These are phyloP conservation scores for Gobionotothen gibberifrons DNA, from an alignment of 2,797 vertebrate genomes.

Conservation along the genomic window DNA sequence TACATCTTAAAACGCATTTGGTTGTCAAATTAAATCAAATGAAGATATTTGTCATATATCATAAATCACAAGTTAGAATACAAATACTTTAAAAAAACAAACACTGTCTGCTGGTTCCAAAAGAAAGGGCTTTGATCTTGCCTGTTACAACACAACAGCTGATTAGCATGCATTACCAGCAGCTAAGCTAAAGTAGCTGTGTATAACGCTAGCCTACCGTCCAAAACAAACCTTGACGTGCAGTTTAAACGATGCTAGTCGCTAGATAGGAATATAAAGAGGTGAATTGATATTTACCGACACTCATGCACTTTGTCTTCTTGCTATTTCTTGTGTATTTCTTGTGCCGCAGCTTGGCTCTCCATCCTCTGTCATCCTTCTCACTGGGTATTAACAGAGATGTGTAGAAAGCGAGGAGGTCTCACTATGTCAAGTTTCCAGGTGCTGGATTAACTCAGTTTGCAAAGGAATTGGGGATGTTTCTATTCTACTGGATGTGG, in stretches of 20 bases:
- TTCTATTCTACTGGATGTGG: too few relatives aligned
- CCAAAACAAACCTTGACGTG: neutral
- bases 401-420: neutral
- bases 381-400: conserved; percentile 4
- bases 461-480: too few relatives aligned
- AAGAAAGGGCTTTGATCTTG: neutral
- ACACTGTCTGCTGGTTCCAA: too few relatives aligned
- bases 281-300: conserved; percentile 32
- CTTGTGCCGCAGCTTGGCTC: conserved; percentile 24
- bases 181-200: conserved; percentile 34
- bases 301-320: conserved; percentile 25
- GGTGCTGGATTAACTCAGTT: too few relatives aligned
- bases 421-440: conserved; percentile 34
- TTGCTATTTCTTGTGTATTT: conserved; percentile 25
- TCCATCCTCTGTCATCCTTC: conserved; percentile 52
- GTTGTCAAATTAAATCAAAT: neutral
- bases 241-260: neutral
- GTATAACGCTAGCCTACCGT: neutral
- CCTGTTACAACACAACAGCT: conserved; percentile 13
- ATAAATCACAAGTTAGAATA: too few relatives aligned
- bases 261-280: neutral
- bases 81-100: too few relatives aligned
- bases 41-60: too few relatives aligned
- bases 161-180: conserved; percentile 41
- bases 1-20: neutral